These are phyloP conservation scores for Girardinus metallicus DNA, from an alignment of 2,797 vertebrate genomes.

Conservation along the genomic window DNA sequence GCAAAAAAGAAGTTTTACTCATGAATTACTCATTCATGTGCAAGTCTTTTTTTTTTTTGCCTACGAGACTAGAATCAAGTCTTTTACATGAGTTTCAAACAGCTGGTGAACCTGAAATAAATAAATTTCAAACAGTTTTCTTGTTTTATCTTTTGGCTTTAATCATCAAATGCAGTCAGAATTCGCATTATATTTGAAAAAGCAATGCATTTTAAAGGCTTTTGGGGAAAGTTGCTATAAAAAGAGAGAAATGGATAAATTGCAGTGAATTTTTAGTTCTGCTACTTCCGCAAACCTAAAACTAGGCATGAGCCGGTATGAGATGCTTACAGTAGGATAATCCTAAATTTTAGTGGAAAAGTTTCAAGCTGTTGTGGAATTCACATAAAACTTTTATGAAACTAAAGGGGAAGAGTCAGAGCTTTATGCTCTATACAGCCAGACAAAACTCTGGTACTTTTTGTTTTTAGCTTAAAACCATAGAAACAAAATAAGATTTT, in stretches of 20 bases:
- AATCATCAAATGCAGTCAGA: slow-evolving; percentile 11
- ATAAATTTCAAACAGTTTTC: slow-evolving; percentile 15
- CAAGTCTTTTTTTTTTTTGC: background rate
- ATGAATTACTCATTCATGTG: background rate
- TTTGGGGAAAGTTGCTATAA: slow-evolving; percentile 14
- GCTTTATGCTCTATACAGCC: background rate
- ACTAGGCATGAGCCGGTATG: too few species aligned
- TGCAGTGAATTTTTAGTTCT: background rate
- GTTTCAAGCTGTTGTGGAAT: too few species aligned
- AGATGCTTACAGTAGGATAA: background rate
- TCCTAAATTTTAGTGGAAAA: background rate
- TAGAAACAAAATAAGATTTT: background rate
- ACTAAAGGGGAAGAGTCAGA: background rate
- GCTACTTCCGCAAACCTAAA: background rate
- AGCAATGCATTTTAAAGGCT: slow-evolving; percentile 45
- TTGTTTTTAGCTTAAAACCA: background rate
- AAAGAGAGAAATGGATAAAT: background rate
- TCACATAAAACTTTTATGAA: too few species aligned
- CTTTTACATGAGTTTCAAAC: slow-evolving; percentile 31
- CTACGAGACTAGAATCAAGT: slow-evolving; percentile 5
- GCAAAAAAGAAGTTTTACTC: background rate
- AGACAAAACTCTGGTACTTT: background rate
- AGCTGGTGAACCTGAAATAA: slow-evolving; percentile 2
- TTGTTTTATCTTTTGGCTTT: slow-evolving; percentile 14
- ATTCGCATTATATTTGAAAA: slow-evolving; percentile 27